Base-by-base conservation (phyloP, 2,113 vertebrate genomes). In the Sturnus vulgaris region DNA sequence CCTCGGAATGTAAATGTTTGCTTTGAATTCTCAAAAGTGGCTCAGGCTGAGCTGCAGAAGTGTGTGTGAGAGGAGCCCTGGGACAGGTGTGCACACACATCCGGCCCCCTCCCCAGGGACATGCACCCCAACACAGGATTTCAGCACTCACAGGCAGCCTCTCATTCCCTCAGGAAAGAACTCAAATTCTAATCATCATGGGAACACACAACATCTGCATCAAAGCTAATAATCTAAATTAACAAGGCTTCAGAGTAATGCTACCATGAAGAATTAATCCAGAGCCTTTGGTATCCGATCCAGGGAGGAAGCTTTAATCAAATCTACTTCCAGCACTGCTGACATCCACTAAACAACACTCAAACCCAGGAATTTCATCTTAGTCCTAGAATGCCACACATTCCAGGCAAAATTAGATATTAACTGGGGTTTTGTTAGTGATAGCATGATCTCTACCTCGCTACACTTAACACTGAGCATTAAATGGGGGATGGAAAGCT, bases 1-100 rank as follows among this genome's bases (percentile, higher is more conserved):
- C 86, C 93, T 96, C 24, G 82, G 94, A 95, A 94, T 95, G 95
- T 95, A 97, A 97, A 96, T 86, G 83, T 96, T 95, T 96, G 93
- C 92, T 90, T 76, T 75, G 80, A 88, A 75, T 78, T 86, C 90
- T 78, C 60, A 2, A 23, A 63, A 90, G 86, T 3, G 3, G 50
- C 78, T 63, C 69, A 56, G 92, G 28, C 90, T 15, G 66, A 71
- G 84, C 90, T 35, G 57, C 68, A 42, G 4, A 39, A 90, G 69
- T 12, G 56, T 70, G 68, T 72, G 59, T 90, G 88, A 25, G 64
- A 30, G 12, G 42, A 93, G 83, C 72, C 69, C 57, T 13, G 33
- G 0, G 4, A 83, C 93, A 96, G 90, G 90, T 96, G 95, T 63
- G 90, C 5, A 8, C 65, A 49, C 31, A 24, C 40, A 75, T 89